Evolutionary conservation across 92 coral and sea anemone species (phyloP).

Genomic region (Porites rus): DNA sequence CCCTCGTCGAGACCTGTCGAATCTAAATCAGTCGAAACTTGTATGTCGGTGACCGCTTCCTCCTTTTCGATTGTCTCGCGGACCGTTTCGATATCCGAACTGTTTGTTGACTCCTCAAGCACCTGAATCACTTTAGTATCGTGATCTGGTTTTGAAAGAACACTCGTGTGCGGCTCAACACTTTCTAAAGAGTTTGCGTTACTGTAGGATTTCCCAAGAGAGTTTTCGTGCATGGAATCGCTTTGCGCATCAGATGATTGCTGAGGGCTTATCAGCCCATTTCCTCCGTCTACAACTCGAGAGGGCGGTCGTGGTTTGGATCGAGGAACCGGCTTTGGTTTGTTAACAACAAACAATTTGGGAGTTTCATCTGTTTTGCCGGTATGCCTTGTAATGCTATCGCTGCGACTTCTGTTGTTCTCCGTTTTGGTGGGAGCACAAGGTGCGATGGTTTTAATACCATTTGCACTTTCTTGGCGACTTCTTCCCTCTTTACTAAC

Average conservation of each 20-base stretch:
- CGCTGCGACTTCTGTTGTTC: background rate
- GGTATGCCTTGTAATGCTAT: background rate
- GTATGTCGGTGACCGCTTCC: background rate
- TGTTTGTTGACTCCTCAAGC: background rate
- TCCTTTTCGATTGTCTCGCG: constrained; percentile 9
- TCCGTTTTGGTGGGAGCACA: background rate
- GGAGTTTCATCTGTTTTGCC: constrained; percentile 18
- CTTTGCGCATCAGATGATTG: constrained; percentile 19
- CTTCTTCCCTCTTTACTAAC: constrained; percentile 18
- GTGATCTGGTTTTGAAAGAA: constrained; percentile 34
- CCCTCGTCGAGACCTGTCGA: background rate
- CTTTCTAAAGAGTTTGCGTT: constrained; percentile 32
- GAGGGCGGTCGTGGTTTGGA: constrained; percentile 62
- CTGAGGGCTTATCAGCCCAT: constrained; percentile 1
- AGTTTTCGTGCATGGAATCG: constrained; percentile 6
- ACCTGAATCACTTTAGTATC: background rate
- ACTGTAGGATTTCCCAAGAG: constrained; percentile 52
- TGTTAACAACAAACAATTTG: constrained; percentile 29
- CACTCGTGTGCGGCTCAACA: background rate
- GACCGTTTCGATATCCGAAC: constrained; percentile 12
- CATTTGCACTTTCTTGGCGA: constrained; percentile 8
- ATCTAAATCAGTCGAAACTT: background rate
- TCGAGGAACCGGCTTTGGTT: constrained; percentile 76
- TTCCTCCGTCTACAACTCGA: constrained; percentile 10
- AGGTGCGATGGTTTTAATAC: constrained; percentile 12